Base-by-base conservation (phyloP, 2,888 invertebrate species). In the Amphipyra tragopoginis region DNA sequence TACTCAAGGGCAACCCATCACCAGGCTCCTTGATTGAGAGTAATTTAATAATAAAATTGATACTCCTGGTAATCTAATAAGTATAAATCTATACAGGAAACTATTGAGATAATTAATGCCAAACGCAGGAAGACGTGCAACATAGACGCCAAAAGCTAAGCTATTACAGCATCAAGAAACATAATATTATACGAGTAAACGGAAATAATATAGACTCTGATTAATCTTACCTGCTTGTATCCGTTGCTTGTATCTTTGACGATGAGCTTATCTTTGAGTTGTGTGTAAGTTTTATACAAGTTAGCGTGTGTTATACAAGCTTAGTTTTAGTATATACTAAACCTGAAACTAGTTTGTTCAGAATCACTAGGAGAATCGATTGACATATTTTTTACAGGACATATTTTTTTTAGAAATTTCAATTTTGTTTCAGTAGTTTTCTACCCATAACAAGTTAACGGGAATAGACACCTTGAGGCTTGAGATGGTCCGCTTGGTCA, bases 131-230 rank as follows among this genome's bases (percentile, higher is more conserved):
- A 69, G 70, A 64, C 53, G 38, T 45, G 52, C 11, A 42, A 65
- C 34, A 14, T 29, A 42, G 55, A n/a, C 54, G 55, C 39, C 55
- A 53, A 59, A n/a, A n/a, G n/a, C 13, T 40, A 13, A 43, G 43
- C 10, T 45, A 43, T 74, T 59, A 74, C 52, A 42, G 6, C 44
- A 68, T 57, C 15, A 11, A 51, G 53, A 33, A 54, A 61, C 33
- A 47, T 53, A 52, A 53, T 49, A 50, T 50, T 67, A 40, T 49
- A 54, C 73, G 39, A 36, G 40, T 40, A 51, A 74, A 57, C 75
- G 70, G 70, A 71, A 62, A 74, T 74, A 62, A 57, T 54, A 51
- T 47, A 71, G 75, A 74, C 75, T 53, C 1, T 44, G 56, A 68
- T 68, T 68, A 57, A 57, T 68, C 56, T 57, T 42, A 7, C 36